Conservation (phyloP, 2,113 vertebrate genomes). For the Daboia siamensis region DNA sequence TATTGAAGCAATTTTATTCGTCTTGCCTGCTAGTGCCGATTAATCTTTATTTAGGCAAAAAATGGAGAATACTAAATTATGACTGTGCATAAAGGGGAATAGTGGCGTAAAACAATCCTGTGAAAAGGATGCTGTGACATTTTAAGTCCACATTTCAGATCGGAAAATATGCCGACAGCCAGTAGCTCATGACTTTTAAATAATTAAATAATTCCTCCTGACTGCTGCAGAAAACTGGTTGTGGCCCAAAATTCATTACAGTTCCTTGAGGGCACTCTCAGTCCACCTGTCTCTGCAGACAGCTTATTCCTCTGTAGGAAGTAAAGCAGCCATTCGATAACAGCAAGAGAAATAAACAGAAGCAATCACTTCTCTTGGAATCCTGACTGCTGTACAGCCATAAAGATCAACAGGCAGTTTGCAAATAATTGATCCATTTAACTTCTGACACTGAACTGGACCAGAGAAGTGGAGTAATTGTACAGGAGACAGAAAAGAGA, state of each 20-base stretch:
- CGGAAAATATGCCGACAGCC: constrained; percentile 59
- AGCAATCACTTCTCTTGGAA: constrained; percentile 57
- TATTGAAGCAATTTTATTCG: constrained; percentile 34
- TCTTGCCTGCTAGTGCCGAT: constrained; percentile 42
- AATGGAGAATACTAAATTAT: constrained; percentile 43
- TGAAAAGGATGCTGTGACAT: constrained; percentile 33
- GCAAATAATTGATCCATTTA: constrained; percentile 72
- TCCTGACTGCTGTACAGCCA: constrained; percentile 55
- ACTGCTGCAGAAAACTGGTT: constrained; percentile 51
- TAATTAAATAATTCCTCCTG: constrained; percentile 63
- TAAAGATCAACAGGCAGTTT: constrained; percentile 73
- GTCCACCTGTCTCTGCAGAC: constrained; percentile 41
- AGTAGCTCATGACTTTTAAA: constrained; percentile 42
- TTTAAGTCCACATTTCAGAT: constrained; percentile 49
- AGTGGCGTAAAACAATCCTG: accelerated
- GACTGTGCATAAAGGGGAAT: not conserved
- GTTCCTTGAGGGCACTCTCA: constrained; percentile 60
- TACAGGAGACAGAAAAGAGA: not conserved
- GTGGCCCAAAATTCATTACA: constrained; percentile 60
- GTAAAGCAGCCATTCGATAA: constrained; percentile 56
- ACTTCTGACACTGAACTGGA: constrained; percentile 67
- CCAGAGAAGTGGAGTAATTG: constrained; percentile 48
- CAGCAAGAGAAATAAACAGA: constrained; percentile 52
- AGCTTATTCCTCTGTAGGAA: constrained; percentile 63
- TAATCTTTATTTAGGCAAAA: constrained; percentile 42